These are phyloP conservation scores for Arrhopalites spinosus DNA, from an alignment of 2,888 invertebrate genomes.

Conservation along the genomic window DNA sequence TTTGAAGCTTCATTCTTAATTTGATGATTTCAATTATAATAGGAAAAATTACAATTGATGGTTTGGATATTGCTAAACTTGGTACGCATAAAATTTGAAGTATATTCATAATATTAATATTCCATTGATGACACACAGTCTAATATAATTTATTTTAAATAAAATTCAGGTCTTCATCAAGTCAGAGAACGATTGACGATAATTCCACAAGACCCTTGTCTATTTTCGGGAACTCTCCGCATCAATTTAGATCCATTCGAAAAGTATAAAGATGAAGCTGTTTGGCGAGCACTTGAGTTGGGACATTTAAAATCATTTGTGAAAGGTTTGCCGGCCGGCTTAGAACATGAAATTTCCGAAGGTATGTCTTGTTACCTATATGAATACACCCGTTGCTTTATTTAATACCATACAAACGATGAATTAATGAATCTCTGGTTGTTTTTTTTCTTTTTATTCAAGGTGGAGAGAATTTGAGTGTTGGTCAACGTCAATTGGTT, in stretches of 20 bases:
- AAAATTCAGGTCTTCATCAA: slow-evolving; percentile 85
- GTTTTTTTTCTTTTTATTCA: background rate
- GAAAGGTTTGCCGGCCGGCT: slow-evolving; percentile 56
- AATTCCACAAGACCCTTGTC: slow-evolving; percentile 66
- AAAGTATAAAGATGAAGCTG: slow-evolving; percentile 61
- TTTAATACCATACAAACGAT: too few species aligned
- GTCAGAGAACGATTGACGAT: slow-evolving; percentile 82
- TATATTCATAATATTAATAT: too few species aligned
- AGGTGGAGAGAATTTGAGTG: slow-evolving; percentile 37
- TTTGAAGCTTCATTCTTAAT: too few species aligned
- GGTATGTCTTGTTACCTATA: too few species aligned
- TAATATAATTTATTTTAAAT: too few species aligned
- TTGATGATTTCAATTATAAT: slow-evolving; percentile 24
- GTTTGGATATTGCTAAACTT: slow-evolving; percentile 55
- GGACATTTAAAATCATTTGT: slow-evolving; percentile 62
- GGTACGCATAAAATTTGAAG: background rate
- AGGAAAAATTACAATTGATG: slow-evolving; percentile 87
- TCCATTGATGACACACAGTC: too few species aligned
- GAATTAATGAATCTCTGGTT: too few species aligned
- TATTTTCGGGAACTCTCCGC: slow-evolving; percentile 66
- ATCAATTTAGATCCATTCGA: slow-evolving; percentile 66
- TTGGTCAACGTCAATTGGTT: slow-evolving; percentile 54
- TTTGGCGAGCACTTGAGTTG: slow-evolving; percentile 65
- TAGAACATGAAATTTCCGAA: slow-evolving; percentile 59
- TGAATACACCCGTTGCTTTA: too few species aligned